Evolutionary conservation across 2,113 vertebrate genomes (phyloP).

Genomic region (Dermatemys mawii): DNA sequence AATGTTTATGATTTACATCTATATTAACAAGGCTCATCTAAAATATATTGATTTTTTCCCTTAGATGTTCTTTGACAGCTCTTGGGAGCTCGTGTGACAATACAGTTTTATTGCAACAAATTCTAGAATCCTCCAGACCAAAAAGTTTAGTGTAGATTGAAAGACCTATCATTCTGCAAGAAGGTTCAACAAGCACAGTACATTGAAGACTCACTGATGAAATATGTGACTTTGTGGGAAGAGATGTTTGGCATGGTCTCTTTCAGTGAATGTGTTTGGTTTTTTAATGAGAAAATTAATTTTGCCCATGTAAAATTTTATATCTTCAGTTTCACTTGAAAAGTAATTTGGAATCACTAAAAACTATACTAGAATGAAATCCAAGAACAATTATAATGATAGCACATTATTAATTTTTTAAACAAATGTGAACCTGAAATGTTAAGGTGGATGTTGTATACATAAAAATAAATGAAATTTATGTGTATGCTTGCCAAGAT

Average conservation of each 20-base stretch:
- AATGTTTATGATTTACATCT: constrained; percentile 3
- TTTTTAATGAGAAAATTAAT: constrained; percentile 50
- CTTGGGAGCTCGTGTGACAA: constrained; percentile 42
- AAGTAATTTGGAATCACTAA: constrained; percentile 1
- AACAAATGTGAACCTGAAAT: not conserved
- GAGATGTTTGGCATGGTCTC: constrained; percentile 61
- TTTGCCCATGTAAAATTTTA: not conserved
- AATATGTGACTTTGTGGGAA: constrained; percentile 68
- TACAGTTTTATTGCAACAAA: constrained; percentile 64
- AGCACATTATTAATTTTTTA: not conserved
- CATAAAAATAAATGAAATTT: not conserved
- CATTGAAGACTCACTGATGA: constrained; percentile 65
- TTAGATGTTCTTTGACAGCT: constrained; percentile 64
- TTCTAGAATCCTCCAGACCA: constrained; percentile 59
- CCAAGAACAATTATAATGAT: not conserved
- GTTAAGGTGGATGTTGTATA: not conserved
- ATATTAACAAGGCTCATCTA: constrained; percentile 14
- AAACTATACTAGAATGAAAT: not conserved
- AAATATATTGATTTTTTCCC: constrained; percentile 12
- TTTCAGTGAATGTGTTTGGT: not conserved
- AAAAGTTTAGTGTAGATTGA: constrained; percentile 52
- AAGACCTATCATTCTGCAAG: constrained; percentile 62
- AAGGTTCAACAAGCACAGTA: constrained; percentile 58
- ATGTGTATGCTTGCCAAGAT: not conserved
- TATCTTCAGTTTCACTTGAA: constrained; percentile 25